Percentiles rank a stretch among this genome's conserved stretches.
phyloP scores from a whole-genome alignment of 2,888 invertebrate genomes.

The Megamerina dolium region DNA sequence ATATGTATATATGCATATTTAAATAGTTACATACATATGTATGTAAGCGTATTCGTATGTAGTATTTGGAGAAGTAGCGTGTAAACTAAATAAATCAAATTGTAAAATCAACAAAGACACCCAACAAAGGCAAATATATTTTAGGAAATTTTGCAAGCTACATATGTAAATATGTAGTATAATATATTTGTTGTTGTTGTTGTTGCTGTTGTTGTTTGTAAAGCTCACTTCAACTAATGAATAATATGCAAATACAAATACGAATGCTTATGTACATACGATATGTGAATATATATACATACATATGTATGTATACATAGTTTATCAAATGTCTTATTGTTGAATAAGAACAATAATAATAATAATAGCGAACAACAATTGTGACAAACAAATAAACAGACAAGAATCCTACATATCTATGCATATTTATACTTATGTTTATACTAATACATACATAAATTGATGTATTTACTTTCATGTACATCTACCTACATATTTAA shows the following conservation, averaged over 20 bases:
- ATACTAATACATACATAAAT: not conserved
- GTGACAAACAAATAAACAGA: too few species aligned
- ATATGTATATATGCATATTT: not conserved
- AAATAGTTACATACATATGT: not conserved
- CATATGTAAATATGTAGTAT: not conserved
- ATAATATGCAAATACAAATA: not conserved
- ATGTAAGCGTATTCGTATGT: not conserved
- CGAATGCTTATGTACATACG: not conserved
- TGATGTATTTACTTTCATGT: not conserved
- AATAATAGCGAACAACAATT: too few species aligned
- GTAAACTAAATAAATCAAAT: too few species aligned
- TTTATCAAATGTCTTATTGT: too few species aligned
- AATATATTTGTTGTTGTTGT: not conserved
- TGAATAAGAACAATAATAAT: too few species aligned
- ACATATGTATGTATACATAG: not conserved
- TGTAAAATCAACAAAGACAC: too few species aligned
- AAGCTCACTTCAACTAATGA: constrained; percentile 4
- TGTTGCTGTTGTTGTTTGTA: not conserved
- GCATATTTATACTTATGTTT: too few species aligned
- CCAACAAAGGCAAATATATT: too few species aligned
- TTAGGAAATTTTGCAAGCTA: too few species aligned
- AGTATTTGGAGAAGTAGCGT: not conserved
- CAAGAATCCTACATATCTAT: too few species aligned
- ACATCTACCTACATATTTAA: too few species aligned
- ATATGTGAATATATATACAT: too few species aligned